Conservation (phyloP, 1,140 invertebrate genomes). For the Galleria mellonella region DNA sequence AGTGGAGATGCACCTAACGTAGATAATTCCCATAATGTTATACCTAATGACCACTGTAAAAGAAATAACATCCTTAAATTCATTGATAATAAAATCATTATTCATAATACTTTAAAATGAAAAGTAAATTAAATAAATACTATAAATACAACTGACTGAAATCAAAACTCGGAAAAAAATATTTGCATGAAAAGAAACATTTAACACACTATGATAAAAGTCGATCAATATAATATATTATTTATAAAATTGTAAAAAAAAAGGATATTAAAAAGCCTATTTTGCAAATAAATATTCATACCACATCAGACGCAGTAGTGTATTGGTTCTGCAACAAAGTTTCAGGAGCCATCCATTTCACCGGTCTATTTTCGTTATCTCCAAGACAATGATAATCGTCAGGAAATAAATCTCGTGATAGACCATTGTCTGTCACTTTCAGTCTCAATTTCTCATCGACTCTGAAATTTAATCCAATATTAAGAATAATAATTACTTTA, state of each 20-base stretch:
- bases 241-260: no score
- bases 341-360: constrained; percentile 97
- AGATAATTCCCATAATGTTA: constrained; percentile 95
- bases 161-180: no score
- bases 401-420: constrained; percentile 94
- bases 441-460: constrained; percentile 89
- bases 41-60: constrained; percentile 93
- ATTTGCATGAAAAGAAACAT: no score
- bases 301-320: constrained; percentile 88
- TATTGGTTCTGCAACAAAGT: constrained; percentile 87
- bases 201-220: no score
- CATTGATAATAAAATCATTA: no score
- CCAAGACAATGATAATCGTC: constrained; percentile 96
- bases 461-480: constrained; percentile 61
- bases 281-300: not conserved
- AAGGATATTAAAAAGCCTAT: no score
- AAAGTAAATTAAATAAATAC: no score
- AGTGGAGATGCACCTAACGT: constrained; percentile 92
- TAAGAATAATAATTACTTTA: not conserved
- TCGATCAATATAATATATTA: no score
- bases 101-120: not conserved
- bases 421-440: constrained; percentile 90
- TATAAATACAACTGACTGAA: no score
- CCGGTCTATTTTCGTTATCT: constrained; percentile 94
- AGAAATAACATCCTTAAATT: constrained; percentile 6